Evolutionary conservation across 2,888 invertebrate species (phyloP).

Genomic region (Steromphala cineraria): DNA sequence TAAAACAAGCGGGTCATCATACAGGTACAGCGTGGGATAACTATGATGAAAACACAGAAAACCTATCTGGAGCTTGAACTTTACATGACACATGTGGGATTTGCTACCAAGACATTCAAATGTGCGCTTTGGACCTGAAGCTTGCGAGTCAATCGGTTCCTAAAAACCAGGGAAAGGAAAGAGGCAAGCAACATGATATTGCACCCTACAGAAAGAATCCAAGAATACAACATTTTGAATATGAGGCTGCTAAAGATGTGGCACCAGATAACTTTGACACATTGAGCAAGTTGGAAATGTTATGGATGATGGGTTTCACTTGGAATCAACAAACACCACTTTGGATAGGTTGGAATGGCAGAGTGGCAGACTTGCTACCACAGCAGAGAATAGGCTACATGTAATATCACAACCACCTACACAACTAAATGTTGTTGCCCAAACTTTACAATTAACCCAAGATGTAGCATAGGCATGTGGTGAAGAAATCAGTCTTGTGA

Average conservation of each 20-base stretch:
- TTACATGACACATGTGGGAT: slow-evolving; percentile 39
- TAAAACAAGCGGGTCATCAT: background rate
- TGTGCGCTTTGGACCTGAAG: background rate
- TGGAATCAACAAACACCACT: background rate
- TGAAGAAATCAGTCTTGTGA: background rate
- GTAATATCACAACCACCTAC: slow-evolving; percentile 26
- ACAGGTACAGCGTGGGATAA: slow-evolving; percentile 38
- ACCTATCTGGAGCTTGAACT: slow-evolving; percentile 34
- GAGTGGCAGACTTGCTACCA: background rate
- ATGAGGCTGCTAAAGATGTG: background rate
- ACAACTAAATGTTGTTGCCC: slow-evolving; percentile 21
- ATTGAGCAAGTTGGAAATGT: background rate
- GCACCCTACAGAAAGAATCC: slow-evolving; percentile 12
- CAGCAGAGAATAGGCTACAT: background rate
- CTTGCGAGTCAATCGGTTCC: background rate
- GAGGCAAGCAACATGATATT: background rate
- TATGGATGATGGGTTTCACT: background rate
- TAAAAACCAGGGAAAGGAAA: background rate
- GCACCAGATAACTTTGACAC: background rate
- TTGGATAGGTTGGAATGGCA: background rate
- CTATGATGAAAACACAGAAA: slow-evolving; percentile 38
- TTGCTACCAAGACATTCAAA: slow-evolving; percentile 25
- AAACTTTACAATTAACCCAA: slow-evolving; percentile 23
- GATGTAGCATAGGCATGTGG: slow-evolving; percentile 20
- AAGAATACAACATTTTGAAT: background rate